Evolutionary conservation across 2,113 vertebrate genomes (phyloP), one percentile per base, ranked within the genome.

Genomic region (Leptodactylus fuscus): DNA sequence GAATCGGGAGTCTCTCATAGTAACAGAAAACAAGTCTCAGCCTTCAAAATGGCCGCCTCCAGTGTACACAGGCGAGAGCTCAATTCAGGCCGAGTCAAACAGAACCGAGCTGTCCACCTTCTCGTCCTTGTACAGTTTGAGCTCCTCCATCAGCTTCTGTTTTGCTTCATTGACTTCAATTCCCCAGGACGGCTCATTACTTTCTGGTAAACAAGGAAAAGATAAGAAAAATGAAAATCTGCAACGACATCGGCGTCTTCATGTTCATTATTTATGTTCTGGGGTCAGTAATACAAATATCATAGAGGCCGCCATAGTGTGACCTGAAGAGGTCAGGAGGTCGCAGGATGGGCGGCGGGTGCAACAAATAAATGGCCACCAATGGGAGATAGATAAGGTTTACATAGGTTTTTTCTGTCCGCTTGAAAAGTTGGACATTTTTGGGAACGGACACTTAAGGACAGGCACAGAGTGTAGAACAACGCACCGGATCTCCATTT

Each of bases 151-250:
- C 24, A 95, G 87, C 87, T 93, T 94, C 91, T 92, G 91, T 84
- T 95, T 95, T 81, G 91, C 87, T 53, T 93, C 92, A 18, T 95
- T 95, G 87, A 95, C 93, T 70, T 92, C 82, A 73, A 95, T 94
- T 79, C 92, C 91, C 94, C 92, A 93, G 0, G 92, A 93, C 29
- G 88, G 75, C 0, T 51, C 46, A 36, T 38, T 44, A 29, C 48
- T 73, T 29, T 20, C 78, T 67, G 62, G 15, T 27, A 55, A 44
- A 78, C 16, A 22, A 18, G 11, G 22, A 16, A 46, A 82, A 18
- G n/a, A 80, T 1, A 34, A 62, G 16, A 34, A 34, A 34, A 15
- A 18, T 3, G 2, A 36, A 36, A 3, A 36, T 34, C 36, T 20
- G 20, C 34, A 67, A 0, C 1, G 0, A 1, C 49, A 51, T 51